phyloP scores from a whole-genome alignment of 2,888 invertebrate species.

The Hofmannophila pseudospretella region DNA sequence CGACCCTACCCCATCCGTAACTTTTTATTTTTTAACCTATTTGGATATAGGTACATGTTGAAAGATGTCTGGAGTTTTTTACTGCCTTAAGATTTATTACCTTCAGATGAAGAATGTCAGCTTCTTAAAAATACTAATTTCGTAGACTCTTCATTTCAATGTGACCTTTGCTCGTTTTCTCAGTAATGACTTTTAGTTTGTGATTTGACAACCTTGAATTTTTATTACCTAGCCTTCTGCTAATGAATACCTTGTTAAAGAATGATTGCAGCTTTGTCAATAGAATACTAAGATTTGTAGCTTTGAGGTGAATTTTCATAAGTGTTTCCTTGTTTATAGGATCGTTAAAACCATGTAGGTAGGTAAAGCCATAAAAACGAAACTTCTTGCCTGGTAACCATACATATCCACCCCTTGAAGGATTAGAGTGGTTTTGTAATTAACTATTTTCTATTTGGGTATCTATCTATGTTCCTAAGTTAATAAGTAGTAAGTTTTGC shows the following conservation, averaged over 20 bases:
- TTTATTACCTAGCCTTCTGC: constrained; percentile 19
- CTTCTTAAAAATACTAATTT: neutral
- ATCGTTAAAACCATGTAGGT: too few species aligned
- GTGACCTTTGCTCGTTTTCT: constrained; percentile 40
- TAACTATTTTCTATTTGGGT: too few species aligned
- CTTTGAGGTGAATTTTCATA: too few species aligned
- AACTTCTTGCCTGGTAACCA: too few species aligned
- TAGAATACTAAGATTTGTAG: neutral
- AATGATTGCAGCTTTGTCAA: neutral
- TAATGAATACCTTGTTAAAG: constrained; percentile 1
- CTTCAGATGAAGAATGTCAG: neutral
- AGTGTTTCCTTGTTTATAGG: too few species aligned
- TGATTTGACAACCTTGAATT: constrained; percentile 47
- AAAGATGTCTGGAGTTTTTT: neutral
- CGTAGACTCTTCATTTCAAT: neutral
- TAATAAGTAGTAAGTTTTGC: too few species aligned
- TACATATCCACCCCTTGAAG: too few species aligned
- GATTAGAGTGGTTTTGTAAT: too few species aligned
- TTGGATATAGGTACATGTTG: neutral
- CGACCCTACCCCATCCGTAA: neutral
- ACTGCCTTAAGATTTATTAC: constrained; percentile 1
- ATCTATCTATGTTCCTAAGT: too few species aligned
- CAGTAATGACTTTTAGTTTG: constrained; percentile 27
- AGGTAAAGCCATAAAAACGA: too few species aligned
- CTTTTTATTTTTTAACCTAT: neutral